Evolutionary conservation across 2,888 invertebrate species (phyloP), one percentile per base, ranked within the genome.

Genomic region (Monoplex corrugatus): DNA sequence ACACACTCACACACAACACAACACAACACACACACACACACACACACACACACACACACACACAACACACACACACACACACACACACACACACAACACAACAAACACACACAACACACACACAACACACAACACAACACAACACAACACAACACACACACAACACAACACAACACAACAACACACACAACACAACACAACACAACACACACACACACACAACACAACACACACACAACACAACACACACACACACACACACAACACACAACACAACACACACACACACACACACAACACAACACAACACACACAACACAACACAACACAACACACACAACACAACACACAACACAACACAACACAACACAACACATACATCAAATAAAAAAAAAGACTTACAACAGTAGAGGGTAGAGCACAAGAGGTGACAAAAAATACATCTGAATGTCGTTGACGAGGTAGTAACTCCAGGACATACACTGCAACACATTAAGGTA

Each of bases 391-490:
- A 45, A 19, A 16, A 32, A 5, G 13, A 89, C 90, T 90, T 82
- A 91, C 91, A 83, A 88, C 35, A 90, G 80, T 2, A 92, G 63
- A 28, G 92, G 92, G 32, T 90, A 90, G 23, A 91, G 87, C 23
- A 91, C 88, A 40, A 92, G 23, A 0, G 92, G 92, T 6, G 91
- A 91, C n/a, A 93, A 57, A 8, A 92, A 82, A 83, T 91, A 90
- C 86, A 90, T 92, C 90, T 93, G 93, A 87, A 93, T 91, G 84
- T 93, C 93, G 83, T 93, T 93, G 6, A 91, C 92, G 87, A 93
- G 75, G 85, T 92, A 93, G 86, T 92, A 92, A 10, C 91, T 90
- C 91, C 92, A 92, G 5, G 85, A 89, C 86, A 87, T 91, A 50
- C 89, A 92, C 92, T 88, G 91, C 38, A 63, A 89, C 8, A 86